Evolutionary conservation across 2,888 invertebrate species (phyloP), one percentile per base, ranked within the genome.

Genomic region (Athalia cordata): DNA sequence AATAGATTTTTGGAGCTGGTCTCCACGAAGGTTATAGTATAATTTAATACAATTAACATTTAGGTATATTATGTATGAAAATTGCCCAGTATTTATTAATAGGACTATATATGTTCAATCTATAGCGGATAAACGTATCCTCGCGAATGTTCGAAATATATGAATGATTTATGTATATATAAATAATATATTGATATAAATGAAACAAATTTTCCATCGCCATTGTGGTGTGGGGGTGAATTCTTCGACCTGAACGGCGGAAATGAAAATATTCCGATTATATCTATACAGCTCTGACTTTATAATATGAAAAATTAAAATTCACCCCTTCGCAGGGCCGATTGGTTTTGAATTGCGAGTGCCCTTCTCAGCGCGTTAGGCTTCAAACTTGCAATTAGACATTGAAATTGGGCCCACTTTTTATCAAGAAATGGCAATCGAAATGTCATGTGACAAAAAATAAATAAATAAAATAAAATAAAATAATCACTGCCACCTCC

Each of bases 1-100:
- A 15, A 62, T 61, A 62, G 74, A 62, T 57, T 75, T 75, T 75
- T 50, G 74, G 74, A 75, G 74, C 74, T 75, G 74, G 74, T 62
- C 74, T 75, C 74, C 74, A 62, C 62, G 74, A 62, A 50, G 74
- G 74, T 61, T 50, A 67, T 67, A 67, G 64, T 45, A 68, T 62
- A 62, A 75, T 75, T 75, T 75, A 75, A 75, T 75, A 75, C 74
- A 62, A 75, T 75, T 68, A 62, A 62, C 43, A 29, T 75, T n/a
- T 61, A 72, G 70, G 70, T 72, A 59, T 6, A 13, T 5, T 8
- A 15, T 62, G 62, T 62, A 68, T 68, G 50, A 68, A 52, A 68
- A 66, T 66, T 50, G 66, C 66, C 29, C 29, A 29, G 66, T 66
- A 68, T 45, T 45, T 72, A 59, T 59, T 59, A 29, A 72, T 72